phyloP scores from a whole-genome alignment of 2,888 invertebrate species.

The Cheilosia pagana region DNA sequence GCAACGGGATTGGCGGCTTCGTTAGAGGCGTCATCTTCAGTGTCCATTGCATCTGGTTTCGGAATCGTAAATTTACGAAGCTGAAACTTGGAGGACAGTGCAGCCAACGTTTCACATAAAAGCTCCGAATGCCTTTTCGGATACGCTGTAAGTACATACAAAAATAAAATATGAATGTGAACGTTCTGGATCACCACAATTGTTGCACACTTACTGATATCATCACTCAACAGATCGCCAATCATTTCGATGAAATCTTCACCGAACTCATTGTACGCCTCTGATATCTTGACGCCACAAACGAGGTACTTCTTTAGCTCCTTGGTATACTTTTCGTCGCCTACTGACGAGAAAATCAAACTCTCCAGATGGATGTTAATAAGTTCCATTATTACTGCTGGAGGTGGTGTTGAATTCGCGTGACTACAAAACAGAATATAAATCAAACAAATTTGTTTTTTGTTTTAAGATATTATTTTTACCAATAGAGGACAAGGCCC shows the following conservation, averaged over 20 bases:
- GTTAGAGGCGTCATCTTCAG: constrained; percentile 74
- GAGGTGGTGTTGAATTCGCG: constrained; percentile 76
- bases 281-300: constrained; percentile 89
- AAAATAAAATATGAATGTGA: constrained; percentile 8
- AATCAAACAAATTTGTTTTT: background rate
- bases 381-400: constrained; percentile 80
- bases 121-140: constrained; percentile 82
- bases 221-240: constrained; percentile 83
- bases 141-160: constrained; percentile 76
- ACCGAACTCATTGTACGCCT: constrained; percentile 87
- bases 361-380: constrained; percentile 83
- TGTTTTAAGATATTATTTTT: background rate
- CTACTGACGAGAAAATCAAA: constrained; percentile 81
- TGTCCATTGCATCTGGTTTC: constrained; percentile 78
- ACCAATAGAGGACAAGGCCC: constrained; percentile 78
- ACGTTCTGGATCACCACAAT: background rate
- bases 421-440: constrained; percentile 62
- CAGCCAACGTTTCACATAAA: constrained; percentile 90
- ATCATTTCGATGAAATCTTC: constrained; percentile 87
- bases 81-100: constrained; percentile 87
- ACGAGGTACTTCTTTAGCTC: constrained; percentile 83
- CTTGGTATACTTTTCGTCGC: constrained; percentile 79
- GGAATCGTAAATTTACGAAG: constrained; percentile 79
- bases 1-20: constrained; percentile 74
- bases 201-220: constrained; percentile 77